phyloP scores from a whole-genome alignment of 2,888 invertebrate genomes.

The Apodemia mormo region DNA sequence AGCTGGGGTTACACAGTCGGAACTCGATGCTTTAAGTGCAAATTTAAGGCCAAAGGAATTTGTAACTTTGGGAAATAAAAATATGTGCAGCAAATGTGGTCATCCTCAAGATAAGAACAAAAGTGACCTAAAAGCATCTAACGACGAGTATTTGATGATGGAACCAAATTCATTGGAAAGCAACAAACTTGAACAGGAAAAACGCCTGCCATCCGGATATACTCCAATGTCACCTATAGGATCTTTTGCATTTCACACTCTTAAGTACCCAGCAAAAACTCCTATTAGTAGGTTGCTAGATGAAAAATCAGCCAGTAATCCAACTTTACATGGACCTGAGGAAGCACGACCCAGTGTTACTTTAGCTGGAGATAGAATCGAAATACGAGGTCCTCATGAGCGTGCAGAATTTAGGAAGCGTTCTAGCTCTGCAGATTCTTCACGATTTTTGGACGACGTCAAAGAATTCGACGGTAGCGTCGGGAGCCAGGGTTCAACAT shows the following conservation, averaged over 20 bases:
- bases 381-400: conserved; percentile 35
- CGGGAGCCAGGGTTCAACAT: conserved; percentile 64
- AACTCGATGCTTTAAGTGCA: conserved; percentile 70
- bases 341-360: conserved; percentile 32
- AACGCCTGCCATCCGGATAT: conserved; percentile 76
- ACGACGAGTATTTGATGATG: conserved; percentile 86
- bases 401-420: conserved; percentile 71
- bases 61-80: conserved; percentile 56
- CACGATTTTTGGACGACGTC: conserved; percentile 84
- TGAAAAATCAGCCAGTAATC: conserved; percentile 86
- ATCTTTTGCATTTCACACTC: conserved; percentile 63
- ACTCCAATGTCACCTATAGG: conserved; percentile 88
- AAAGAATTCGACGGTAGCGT: conserved; percentile 80
- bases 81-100: conserved; percentile 84
- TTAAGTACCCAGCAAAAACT: conserved; percentile 60
- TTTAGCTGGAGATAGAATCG: conserved; percentile 30
- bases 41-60: conserved; percentile 56
- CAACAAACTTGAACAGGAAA: conserved; percentile 48
- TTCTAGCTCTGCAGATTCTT: conserved; percentile 89
- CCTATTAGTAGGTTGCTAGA: conserved; percentile 59
- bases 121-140: conserved; percentile 33
- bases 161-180: conserved; percentile 76
- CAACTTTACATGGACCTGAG: conserved; percentile 79
- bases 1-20: conserved; percentile 79
- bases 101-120: conserved; percentile 59